A percentile compares a stretch with the other conserved stretches of the same genome.
Conservation (phyloP, 2,113 vertebrate genomes). For the Pachyramphus minor region DNA sequence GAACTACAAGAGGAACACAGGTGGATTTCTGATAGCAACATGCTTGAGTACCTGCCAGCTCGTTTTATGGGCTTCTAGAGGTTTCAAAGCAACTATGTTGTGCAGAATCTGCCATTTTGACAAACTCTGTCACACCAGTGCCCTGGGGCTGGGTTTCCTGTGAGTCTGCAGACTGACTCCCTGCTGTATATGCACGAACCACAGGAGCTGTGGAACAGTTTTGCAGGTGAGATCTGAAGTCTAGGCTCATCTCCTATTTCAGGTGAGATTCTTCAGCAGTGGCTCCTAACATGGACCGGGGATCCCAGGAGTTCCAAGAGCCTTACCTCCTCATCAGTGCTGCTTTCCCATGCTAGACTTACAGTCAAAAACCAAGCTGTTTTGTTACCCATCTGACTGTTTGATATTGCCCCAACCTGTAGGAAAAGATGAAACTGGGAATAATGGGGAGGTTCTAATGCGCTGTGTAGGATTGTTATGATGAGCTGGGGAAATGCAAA, state of each 20-base stretch:
- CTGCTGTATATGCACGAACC: not conserved
- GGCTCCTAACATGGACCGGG: accelerated
- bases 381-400: not conserved
- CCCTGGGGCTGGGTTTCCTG: not conserved
- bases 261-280: not conserved
- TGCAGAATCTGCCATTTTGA: not conserved
- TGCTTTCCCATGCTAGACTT: not conserved
- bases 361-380: not conserved
- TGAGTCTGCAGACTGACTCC: not conserved
- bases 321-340: too few relatives aligned
- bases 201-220: not conserved
- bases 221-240: not conserved
- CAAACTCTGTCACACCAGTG: not conserved
- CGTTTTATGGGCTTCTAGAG: not conserved
- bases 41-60: not conserved
- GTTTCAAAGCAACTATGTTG: not conserved
- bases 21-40: slow-evolving; percentile 28
- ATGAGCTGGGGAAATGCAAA: not conserved
- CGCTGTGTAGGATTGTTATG: not conserved
- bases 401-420: not conserved
- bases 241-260: not conserved
- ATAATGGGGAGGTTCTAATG: not conserved
- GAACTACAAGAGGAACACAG: slow-evolving; percentile 5
- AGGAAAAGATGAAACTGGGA: not conserved
- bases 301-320: not conserved